phyloP scores from a whole-genome alignment of 2,113 vertebrate genomes.

The Lagopus leucura region DNA sequence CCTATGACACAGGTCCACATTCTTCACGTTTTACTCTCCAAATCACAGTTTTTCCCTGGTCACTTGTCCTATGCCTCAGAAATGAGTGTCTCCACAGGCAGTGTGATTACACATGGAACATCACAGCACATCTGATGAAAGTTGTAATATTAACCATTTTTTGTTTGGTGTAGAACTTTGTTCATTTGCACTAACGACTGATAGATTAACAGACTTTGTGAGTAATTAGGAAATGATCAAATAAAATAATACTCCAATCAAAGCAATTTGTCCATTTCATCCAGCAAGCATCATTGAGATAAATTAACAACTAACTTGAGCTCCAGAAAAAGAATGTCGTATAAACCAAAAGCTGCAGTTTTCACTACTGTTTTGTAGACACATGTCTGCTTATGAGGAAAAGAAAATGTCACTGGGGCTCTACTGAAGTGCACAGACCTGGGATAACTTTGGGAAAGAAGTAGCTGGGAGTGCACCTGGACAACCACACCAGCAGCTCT shows the following conservation, averaged over 20 bases:
- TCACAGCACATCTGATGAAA: background rate
- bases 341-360: background rate
- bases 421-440: background rate
- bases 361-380: background rate
- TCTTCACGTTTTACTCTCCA: background rate
- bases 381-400: rapidly evolving
- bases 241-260: background rate
- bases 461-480: background rate
- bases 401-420: background rate
- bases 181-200: background rate
- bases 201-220: background rate
- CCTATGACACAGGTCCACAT: background rate
- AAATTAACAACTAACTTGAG: background rate
- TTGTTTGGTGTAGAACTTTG: background rate
- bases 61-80: rapidly evolving
- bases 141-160: background rate
- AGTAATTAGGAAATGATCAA: background rate
- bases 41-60: background rate
- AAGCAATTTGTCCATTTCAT: background rate
- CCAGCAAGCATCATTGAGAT: background rate
- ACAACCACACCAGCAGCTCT: rapidly evolving
- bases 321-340: background rate
- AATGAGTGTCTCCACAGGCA: too few relatives aligned
- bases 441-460: background rate
- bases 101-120: background rate